These are phyloP conservation scores for Morphnarchus princeps DNA, from an alignment of 2,113 vertebrate genomes.

Conservation along the genomic window DNA sequence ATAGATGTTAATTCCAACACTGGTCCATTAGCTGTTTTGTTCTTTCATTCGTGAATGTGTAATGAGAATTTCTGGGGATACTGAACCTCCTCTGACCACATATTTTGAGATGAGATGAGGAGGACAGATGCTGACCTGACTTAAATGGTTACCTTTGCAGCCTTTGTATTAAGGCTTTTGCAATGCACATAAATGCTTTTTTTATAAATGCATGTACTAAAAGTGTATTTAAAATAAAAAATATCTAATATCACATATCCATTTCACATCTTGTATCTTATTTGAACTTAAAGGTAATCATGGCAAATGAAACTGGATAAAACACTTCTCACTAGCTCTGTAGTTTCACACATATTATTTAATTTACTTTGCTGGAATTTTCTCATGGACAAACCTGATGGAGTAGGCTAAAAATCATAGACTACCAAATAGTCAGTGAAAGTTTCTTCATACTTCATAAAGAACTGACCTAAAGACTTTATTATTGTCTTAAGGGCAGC, in stretches of 20 bases:
- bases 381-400: not conserved
- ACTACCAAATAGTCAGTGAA: not conserved
- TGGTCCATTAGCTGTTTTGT: accelerated
- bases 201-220: not conserved
- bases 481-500: not conserved
- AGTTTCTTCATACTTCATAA: not conserved
- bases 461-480: not conserved
- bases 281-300: not conserved
- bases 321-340: not conserved
- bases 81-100: not conserved
- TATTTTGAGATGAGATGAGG: not conserved
- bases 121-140: not conserved
- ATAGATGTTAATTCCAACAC: not conserved
- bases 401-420: not conserved
- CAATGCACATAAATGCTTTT: not conserved
- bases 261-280: not conserved
- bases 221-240: not conserved
- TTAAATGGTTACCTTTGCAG: not conserved
- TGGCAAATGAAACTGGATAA: not conserved
- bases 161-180: not conserved
- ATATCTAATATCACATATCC: not conserved
- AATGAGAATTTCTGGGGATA: not conserved
- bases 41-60: not conserved
- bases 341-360: not conserved
- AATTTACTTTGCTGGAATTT: not conserved